Percentiles rank a stretch among this genome's conserved stretches.
Evolutionary conservation across 2,888 invertebrate genomes (phyloP).

Genomic region (Nomada ruficornis): DNA sequence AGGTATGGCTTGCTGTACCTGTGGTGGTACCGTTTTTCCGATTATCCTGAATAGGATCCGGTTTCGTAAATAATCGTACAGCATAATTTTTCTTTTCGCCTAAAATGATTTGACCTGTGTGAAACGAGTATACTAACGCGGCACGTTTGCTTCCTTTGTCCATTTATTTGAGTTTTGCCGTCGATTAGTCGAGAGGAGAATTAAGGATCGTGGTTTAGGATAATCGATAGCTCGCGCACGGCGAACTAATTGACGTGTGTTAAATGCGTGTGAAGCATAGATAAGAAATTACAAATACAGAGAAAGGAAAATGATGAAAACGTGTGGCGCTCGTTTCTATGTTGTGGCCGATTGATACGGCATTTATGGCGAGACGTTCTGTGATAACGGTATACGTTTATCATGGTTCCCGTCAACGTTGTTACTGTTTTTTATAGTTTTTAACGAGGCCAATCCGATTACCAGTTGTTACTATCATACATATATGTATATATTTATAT

Average conservation of each 20-base stretch:
- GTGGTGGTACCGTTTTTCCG: not conserved
- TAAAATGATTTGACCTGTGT: not conserved
- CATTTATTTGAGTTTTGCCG: not conserved
- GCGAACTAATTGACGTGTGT: not conserved
- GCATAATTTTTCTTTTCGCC: not conserved
- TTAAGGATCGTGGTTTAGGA: not conserved
- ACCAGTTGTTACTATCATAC: conserved; percentile 52
- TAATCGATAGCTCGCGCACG: not conserved
- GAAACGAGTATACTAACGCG: not conserved
- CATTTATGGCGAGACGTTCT: conserved; percentile 1
- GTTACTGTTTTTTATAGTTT: conserved; percentile 65
- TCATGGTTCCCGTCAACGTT: conserved; percentile 35
- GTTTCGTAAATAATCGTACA: not conserved
- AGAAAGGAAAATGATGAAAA: not conserved
- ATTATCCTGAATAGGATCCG: not conserved
- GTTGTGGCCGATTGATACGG: conserved; percentile 8
- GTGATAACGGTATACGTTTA: conserved; percentile 1
- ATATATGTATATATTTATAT: conserved; percentile 22
- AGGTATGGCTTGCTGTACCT: not conserved
- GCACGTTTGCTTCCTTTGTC: not conserved
- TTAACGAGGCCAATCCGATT: conserved; percentile 42
- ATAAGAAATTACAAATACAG: no score
- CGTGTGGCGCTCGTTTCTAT: conserved; percentile 10
- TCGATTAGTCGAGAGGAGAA: not conserved
- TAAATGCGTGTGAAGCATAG: no score